A percentile compares a stretch with the other conserved stretches of the same genome.
Evolutionary conservation across 2,113 vertebrate species (phyloP).

Genomic region (Falcunculus frontatus): DNA sequence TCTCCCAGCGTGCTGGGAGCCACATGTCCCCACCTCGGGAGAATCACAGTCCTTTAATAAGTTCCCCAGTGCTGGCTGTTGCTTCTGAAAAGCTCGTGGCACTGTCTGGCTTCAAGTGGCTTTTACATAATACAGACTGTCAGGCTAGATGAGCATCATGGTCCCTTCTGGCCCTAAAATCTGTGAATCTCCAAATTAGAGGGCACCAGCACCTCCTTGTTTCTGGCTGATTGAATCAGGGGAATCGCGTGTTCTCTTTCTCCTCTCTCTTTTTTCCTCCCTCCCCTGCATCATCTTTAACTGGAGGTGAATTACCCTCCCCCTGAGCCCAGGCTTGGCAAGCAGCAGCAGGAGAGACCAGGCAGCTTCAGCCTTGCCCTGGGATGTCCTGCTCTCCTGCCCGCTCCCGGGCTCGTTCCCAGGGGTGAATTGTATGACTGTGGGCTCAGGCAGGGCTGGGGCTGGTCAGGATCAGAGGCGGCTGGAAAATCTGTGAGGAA

Average conservation of each 20-base stretch:
- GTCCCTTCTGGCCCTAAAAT: constrained; percentile 47
- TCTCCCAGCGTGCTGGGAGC: neutral
- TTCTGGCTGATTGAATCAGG: constrained; percentile 46
- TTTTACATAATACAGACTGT: constrained; percentile 47
- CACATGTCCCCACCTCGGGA: neutral
- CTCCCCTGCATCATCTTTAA: neutral
- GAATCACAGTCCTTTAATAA: neutral
- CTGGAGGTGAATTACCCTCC: neutral
- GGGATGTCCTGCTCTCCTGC: neutral
- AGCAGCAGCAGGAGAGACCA: neutral
- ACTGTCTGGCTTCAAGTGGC: constrained; percentile 53
- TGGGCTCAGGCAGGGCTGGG: neutral
- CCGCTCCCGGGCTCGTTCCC: neutral
- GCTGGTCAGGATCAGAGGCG: neutral
- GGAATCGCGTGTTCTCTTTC: neutral
- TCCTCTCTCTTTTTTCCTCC: neutral
- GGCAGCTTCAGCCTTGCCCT: neutral
- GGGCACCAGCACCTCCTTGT: constrained; percentile 30
- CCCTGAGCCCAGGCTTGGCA: neutral
- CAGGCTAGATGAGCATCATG: constrained; percentile 29
- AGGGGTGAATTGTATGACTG: neutral
- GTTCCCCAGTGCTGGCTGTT: neutral
- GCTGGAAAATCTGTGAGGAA: neutral
- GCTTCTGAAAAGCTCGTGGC: neutral
- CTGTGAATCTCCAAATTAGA: constrained; percentile 39